phyloP scores from a whole-genome alignment of 2,113 vertebrate genomes.

The Polypterus senegalus region DNA sequence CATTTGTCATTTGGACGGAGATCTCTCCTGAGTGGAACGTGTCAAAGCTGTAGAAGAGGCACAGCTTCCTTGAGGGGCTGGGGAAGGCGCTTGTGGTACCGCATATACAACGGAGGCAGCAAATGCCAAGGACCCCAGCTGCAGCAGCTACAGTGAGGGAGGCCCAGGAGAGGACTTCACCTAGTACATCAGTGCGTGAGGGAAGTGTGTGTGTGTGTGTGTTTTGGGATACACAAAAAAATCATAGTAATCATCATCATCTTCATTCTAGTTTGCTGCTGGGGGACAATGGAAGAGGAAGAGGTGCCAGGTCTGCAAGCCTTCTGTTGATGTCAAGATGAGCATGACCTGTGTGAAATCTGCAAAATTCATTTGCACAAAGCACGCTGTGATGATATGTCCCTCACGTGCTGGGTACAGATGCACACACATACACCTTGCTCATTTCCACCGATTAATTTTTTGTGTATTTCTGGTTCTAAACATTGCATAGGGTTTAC shows the following conservation, averaged over 20 bases:
- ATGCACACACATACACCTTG: too few relatives aligned
- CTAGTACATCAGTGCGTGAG: neutral
- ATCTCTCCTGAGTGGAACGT: slow-evolving; percentile 15
- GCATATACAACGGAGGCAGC: slow-evolving; percentile 10
- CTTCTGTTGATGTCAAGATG: neutral
- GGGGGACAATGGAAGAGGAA: neutral
- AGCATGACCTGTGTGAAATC: slow-evolving; percentile 5
- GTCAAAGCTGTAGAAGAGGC: slow-evolving; percentile 10
- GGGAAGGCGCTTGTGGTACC: slow-evolving; percentile 9
- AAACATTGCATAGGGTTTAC: too few relatives aligned
- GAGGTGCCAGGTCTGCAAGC: slow-evolving; percentile 6
- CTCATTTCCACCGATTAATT: too few relatives aligned
- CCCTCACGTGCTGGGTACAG: slow-evolving; percentile 6
- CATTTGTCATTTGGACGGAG: too few relatives aligned
- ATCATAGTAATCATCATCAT: neutral
- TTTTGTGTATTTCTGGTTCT: too few relatives aligned
- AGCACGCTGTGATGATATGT: slow-evolving; percentile 1
- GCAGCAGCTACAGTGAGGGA: slow-evolving; percentile 7
- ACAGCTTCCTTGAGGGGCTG: slow-evolving; percentile 10
- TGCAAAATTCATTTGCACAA: slow-evolving; percentile 10
- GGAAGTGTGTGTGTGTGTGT: neutral
- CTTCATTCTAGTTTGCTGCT: too few relatives aligned
- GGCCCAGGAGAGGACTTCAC: too few relatives aligned
- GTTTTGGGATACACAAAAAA: neutral
- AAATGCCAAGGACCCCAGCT: slow-evolving; percentile 12